A percentile compares a stretch with the other conserved stretches of the same genome.
These are phyloP conservation scores for Drosophila seguyi DNA, from an alignment of 1,140 invertebrate genomes.

Conservation along the genomic window DNA sequence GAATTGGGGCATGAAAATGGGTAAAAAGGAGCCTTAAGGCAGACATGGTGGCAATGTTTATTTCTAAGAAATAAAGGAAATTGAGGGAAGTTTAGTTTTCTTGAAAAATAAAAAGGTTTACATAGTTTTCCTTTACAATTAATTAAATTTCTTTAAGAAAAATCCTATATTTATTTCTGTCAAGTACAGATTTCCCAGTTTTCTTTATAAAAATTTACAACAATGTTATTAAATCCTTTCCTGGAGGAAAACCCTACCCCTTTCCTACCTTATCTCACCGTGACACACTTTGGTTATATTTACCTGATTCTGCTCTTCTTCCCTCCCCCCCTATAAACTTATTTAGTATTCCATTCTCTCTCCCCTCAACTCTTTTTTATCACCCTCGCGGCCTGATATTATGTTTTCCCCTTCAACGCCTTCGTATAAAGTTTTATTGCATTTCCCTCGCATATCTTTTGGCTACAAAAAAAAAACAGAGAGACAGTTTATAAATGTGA, in stretches of 20 bases:
- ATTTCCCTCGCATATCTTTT: constrained; percentile 43
- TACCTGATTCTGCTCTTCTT: constrained; percentile 5
- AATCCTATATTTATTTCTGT: no score
- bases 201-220: background rate
- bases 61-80: no score
- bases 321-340: constrained; percentile 29
- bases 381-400: constrained; percentile 23
- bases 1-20: constrained; percentile 32
- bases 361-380: constrained; percentile 47
- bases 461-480: constrained; percentile 14
- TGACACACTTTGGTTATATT: constrained; percentile 45
- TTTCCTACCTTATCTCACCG: background rate
- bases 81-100: background rate
- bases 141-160: background rate
- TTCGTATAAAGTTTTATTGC: constrained; percentile 73
- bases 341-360: constrained; percentile 50
- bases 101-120: background rate
- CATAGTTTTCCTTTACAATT: background rate
- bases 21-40: background rate
- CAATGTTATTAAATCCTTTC: constrained; percentile 1
- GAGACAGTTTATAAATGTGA: constrained; percentile 16
- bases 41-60: background rate
- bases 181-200: no score
- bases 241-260: background rate
- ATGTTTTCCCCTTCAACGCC: constrained; percentile 48